phyloP scores from a whole-genome alignment of 2,113 vertebrate species.

The Camelus dromedarius region DNA sequence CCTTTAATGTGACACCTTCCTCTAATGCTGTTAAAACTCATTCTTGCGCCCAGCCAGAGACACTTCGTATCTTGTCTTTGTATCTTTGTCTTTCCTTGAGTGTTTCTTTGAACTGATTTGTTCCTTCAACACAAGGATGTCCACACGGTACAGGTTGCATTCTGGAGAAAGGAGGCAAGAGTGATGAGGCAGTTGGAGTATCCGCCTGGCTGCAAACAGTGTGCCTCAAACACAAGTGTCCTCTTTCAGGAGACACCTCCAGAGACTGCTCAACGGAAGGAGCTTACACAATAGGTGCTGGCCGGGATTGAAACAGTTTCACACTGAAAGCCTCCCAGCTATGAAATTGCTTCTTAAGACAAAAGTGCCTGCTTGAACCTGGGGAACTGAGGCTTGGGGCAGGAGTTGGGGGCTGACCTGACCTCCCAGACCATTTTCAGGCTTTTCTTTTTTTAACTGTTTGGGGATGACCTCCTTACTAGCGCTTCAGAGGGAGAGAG shows the following conservation, averaged over 20 bases:
- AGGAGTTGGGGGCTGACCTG: neutral
- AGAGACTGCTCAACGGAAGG: neutral
- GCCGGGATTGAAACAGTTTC: neutral
- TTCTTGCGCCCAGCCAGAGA: neutral
- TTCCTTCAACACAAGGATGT: neutral
- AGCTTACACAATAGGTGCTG: neutral
- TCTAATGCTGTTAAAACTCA: neutral
- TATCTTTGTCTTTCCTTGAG: neutral
- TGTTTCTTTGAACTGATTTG: neutral
- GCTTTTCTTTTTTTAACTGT: neutral
- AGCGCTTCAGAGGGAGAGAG: neutral
- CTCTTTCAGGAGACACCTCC: neutral
- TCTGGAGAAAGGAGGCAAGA: neutral
- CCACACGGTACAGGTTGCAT: neutral
- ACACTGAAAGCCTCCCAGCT: slow-evolving; percentile 14
- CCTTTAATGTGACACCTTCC: neutral
- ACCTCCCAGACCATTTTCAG: neutral
- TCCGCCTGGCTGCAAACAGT: neutral
- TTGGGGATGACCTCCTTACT: neutral
- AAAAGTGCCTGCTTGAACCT: neutral
- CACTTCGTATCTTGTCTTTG: neutral
- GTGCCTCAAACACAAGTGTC: neutral
- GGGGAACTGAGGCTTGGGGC: neutral
- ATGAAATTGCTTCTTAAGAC: slow-evolving; percentile 55
- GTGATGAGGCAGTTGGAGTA: neutral